Conservation (phyloP, 1,140 invertebrate species). For the Paralvinella palmiformis region DNA sequence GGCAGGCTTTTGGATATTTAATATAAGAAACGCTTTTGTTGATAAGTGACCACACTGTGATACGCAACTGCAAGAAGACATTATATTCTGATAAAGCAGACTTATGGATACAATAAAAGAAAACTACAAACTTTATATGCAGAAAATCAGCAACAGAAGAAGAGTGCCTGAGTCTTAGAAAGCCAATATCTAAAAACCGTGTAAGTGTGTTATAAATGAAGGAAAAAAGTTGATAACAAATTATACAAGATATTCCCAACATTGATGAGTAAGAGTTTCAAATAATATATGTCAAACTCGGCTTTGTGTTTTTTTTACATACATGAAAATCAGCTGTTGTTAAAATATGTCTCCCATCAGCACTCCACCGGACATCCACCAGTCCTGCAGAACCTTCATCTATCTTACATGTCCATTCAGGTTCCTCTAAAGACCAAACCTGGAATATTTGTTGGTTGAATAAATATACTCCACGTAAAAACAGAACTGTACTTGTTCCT, state of each 20-base stretch:
- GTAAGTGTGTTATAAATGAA: no score
- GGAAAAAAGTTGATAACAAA: no score
- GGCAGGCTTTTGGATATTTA: constrained; percentile 51
- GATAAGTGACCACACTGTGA: constrained; percentile 54
- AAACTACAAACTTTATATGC: no score
- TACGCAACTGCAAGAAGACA: constrained; percentile 38
- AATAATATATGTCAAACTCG: no score
- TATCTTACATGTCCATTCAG: constrained; percentile 54
- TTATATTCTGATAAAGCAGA: background rate
- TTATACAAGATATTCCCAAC: no score
- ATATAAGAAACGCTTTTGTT: constrained; percentile 53
- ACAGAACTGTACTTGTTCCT: constrained; percentile 4
- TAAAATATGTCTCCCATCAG: constrained; percentile 52
- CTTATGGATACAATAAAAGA: background rate
- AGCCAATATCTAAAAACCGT: no score
- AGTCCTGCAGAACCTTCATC: constrained; percentile 53
- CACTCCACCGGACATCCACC: constrained; percentile 47
- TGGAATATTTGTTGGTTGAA: no score
- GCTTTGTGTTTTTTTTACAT: constrained; percentile 15
- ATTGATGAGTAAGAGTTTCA: no score
- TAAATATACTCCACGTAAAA: constrained; percentile 11
- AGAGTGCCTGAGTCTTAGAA: no score
- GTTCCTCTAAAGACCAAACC: constrained; percentile 52
- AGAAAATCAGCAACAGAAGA: no score
- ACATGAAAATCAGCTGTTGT: constrained; percentile 53